Conservation (phyloP, 1,140 invertebrate genomes). For the Leptoteleia sp. region DNA sequence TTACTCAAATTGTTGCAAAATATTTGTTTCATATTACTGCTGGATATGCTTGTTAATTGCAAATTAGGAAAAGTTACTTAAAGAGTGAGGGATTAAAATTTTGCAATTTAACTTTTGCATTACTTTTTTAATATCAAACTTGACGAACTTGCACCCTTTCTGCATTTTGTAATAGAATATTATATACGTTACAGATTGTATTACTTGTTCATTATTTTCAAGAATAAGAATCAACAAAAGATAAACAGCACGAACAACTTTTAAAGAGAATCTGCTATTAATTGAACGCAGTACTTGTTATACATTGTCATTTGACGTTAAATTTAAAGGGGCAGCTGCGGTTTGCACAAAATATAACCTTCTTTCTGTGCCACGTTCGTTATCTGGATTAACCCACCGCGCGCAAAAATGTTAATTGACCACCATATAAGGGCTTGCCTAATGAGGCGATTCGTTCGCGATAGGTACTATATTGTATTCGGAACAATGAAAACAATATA, state of each 20-base stretch:
- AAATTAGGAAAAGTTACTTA: not conserved
- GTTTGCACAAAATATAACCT: slow-evolving; percentile 41
- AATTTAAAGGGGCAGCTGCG: slow-evolving; percentile 30
- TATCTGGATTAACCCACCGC: slow-evolving; percentile 60
- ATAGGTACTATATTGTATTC: slow-evolving; percentile 55
- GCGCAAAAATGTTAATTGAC: slow-evolving; percentile 63
- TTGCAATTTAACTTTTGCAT: not conserved
- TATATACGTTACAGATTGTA: slow-evolving; percentile 4
- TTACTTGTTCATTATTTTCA: slow-evolving; percentile 2
- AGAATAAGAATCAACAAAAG: not conserved
- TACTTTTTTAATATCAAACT: no score
- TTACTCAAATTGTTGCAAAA: no score
- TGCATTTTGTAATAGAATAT: not conserved
- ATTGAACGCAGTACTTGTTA: slow-evolving; percentile 15
- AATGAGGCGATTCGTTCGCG: slow-evolving; percentile 61
- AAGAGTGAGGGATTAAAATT: not conserved
- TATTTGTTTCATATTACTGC: no score
- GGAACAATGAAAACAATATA: slow-evolving; percentile 52
- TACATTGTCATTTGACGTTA: slow-evolving; percentile 25
- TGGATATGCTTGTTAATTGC: no score
- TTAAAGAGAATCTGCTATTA: slow-evolving; percentile 6
- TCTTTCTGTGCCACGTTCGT: slow-evolving; percentile 44
- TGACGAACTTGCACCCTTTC: no score
- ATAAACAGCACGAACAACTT: not conserved
- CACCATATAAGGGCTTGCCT: slow-evolving; percentile 52